Percentiles rank a stretch among this genome's conserved stretches.
Evolutionary conservation across 1,140 invertebrate species (phyloP).

Genomic region (Drosophila nigrodunni): DNA sequence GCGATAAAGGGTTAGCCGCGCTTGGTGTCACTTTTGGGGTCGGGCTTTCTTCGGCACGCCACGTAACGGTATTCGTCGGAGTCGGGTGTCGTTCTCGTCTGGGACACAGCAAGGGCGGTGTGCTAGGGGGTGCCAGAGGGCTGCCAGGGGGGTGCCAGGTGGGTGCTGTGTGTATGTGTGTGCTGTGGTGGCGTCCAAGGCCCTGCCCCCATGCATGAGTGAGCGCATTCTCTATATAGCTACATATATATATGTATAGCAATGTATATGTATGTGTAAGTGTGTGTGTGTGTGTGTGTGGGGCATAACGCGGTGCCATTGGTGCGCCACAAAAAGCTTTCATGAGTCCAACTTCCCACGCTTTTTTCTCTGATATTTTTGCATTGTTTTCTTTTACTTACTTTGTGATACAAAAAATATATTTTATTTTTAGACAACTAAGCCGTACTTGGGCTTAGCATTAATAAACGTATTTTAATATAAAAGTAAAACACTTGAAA

Average conservation of each 20-base stretch:
- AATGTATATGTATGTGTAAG: slow-evolving; percentile 10
- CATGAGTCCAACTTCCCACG: slow-evolving; percentile 71
- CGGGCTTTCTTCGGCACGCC: slow-evolving; percentile 75
- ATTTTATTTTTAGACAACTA: slow-evolving; percentile 19
- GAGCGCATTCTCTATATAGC: slow-evolving; percentile 29
- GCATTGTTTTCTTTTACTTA: slow-evolving; percentile 32
- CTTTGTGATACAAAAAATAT: not conserved
- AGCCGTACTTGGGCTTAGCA: too few species aligned
- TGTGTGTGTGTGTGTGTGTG: slow-evolving; percentile 45
- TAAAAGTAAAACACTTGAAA: too few species aligned
- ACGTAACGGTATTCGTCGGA: slow-evolving; percentile 75
- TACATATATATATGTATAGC: slow-evolving; percentile 20
- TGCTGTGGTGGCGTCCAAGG: slow-evolving; percentile 34
- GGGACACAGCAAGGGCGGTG: not conserved
- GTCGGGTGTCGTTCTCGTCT: slow-evolving; percentile 15
- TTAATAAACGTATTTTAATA: too few species aligned
- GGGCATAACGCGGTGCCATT: slow-evolving; percentile 85
- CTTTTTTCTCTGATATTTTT: slow-evolving; percentile 45
- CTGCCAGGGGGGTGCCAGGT: slow-evolving; percentile 6
- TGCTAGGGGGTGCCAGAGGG: not conserved
- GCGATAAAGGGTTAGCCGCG: slow-evolving; percentile 85
- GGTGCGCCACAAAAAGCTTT: slow-evolving; percentile 85
- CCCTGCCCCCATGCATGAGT: slow-evolving; percentile 48
- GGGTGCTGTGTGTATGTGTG: slow-evolving; percentile 16
- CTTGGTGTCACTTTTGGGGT: slow-evolving; percentile 84